Base-by-base conservation (phyloP, 2,113 vertebrate species). In the Alosa alosa region DNA sequence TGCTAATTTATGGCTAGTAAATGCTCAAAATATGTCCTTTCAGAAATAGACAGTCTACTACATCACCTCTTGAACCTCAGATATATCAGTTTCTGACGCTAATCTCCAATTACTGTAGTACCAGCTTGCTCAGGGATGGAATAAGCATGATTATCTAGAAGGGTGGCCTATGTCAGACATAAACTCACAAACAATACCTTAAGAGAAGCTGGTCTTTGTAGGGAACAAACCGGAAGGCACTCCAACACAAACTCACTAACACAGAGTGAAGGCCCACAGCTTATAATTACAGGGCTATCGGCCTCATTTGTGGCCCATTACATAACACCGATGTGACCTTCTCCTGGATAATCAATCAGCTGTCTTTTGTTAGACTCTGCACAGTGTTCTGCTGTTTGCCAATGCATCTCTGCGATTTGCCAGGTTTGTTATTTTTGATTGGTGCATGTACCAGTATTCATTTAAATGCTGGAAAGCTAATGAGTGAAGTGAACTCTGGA, bases 321-420 rank as follows among this genome's bases (percentile, higher is more conserved):
- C 72, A 52, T 82, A 82, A 89, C 20, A 25, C 50, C 41, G 75
- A 86, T 64, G 15, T 4, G 72, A 78, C 78, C 50, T 8, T 68
- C 83, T 49, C 50, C 55, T 47, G 78, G 75, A n/a, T 64, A 82
- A 88, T 57, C 60, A 87, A 83, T 85, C 47, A 82, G n/a, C 72
- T 78, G 25, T 85, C 81, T 81, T 17, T 7, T 52, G 31, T 52
- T 49, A 15, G 18, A 52, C 47, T 41, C 17, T n/a, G 47, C 25
- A 49, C 5, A 78, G 15, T 25, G 6, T 47, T 60, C n/a, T 52
- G 36, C 46, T 10, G 55, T 86, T 84, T 84, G 46, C 83, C 57
- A 85, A 81, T 31, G 50, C 22, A 82, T 15, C 3, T 39, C 31
- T 6, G 13, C 5, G 9, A 39, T 3, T 15, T 1, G 72, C 13